Percentiles rank a stretch among this genome's conserved stretches.
Conservation (phyloP, 2,888 invertebrate species). For the Hirtodrosophila histrioides region DNA sequence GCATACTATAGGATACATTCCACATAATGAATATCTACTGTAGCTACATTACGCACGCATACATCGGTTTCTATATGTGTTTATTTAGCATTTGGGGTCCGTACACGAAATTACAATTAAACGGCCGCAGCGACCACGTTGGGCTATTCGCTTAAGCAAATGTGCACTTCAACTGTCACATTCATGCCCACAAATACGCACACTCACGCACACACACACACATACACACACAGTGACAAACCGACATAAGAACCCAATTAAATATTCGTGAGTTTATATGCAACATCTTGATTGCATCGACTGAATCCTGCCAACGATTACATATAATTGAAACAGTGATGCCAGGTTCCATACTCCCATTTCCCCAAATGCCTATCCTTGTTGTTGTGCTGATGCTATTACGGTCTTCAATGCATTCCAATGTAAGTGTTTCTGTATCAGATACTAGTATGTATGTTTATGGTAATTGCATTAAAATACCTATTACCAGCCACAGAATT, state of each 20-base stretch:
- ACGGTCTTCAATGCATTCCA: neutral
- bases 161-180: conserved; percentile 28
- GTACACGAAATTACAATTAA: conserved; percentile 72
- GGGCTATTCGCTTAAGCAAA: conserved; percentile 44
- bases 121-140: conserved; percentile 46
- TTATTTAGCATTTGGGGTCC: conserved; percentile 55
- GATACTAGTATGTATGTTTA: too few relatives aligned
- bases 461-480: too few relatives aligned
- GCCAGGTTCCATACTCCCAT: conserved; percentile 4
- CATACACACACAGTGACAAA: neutral
- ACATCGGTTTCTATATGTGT: conserved; percentile 38
- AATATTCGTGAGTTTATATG: conserved; percentile 35
- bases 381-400: neutral
- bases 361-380: neutral
- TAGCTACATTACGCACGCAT: conserved; percentile 21
- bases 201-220: conserved; percentile 3
- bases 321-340: conserved; percentile 13
- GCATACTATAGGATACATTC: neutral
- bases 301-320: neutral
- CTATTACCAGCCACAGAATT: too few relatives aligned
- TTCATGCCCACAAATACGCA: neutral
- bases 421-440: too few relatives aligned
- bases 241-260: conserved; percentile 29
- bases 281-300: conserved; percentile 33
- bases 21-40: conserved; percentile 29